Conservation (phyloP, 2,113 vertebrate species). For the Cephalopterus ornatus region DNA sequence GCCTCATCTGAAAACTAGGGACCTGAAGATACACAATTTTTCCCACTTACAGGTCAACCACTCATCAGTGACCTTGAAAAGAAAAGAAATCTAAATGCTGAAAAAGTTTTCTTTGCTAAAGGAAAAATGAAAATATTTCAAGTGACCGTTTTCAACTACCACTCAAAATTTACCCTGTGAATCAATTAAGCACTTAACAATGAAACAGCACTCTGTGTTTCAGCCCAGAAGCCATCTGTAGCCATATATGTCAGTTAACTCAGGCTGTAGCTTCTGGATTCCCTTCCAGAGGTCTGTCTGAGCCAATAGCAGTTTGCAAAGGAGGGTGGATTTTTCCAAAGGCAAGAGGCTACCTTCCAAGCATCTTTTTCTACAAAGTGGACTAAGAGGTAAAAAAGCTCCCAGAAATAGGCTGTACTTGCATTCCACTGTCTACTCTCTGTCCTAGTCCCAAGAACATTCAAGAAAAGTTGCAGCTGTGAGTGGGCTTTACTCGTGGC, state of each 20-base stretch:
- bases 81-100: neutral
- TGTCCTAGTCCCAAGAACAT: neutral
- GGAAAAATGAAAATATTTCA: neutral
- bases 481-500: neutral
- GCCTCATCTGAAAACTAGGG: slow-evolving; percentile 18
- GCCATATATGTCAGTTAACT: neutral
- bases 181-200: neutral
- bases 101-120: neutral
- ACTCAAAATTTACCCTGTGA: neutral
- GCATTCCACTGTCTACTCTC: neutral
- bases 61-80: neutral
- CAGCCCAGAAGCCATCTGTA: slow-evolving; percentile 22
- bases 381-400: neutral
- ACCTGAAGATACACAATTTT: neutral
- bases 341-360: neutral
- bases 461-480: neutral
- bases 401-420: neutral
- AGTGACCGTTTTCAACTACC: neutral
- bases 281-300: neutral
- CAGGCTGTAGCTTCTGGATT: neutral
- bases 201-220: neutral
- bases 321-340: neutral
- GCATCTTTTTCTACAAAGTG: neutral
- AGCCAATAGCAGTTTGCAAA: neutral
- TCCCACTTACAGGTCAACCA: slow-evolving; percentile 1